A percentile compares a stretch with the other conserved stretches of the same genome.
Evolutionary conservation across 2,888 invertebrate genomes (phyloP).

Genomic region (Celastrina argiolus): DNA sequence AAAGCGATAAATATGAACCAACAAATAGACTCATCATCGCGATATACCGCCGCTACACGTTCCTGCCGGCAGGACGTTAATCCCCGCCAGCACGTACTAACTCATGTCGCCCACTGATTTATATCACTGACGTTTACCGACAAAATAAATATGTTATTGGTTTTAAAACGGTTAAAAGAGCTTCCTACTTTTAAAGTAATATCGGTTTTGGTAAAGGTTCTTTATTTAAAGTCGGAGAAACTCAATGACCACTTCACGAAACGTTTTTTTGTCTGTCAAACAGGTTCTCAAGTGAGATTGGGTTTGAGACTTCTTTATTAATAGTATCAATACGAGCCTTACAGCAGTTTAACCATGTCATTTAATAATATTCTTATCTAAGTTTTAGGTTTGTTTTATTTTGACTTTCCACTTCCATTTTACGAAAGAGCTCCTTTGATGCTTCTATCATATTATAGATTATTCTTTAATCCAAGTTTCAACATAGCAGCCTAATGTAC

Average conservation of each 20-base stretch:
- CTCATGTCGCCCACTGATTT: conserved; percentile 56
- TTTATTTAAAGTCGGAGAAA: no score
- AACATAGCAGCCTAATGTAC: not conserved
- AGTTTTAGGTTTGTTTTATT: no score
- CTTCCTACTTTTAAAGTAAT: not conserved
- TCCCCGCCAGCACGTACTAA: conserved; percentile 40
- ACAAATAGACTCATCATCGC: not conserved
- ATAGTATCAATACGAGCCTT: no score
- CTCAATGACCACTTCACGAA: no score
- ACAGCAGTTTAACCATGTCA: no score
- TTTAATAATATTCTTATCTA: no score
- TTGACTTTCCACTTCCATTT: not conserved
- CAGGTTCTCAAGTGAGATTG: no score
- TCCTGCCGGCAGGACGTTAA: not conserved
- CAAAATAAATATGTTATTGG: conserved; percentile 8
- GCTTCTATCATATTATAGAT: not conserved
- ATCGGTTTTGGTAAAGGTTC: no score
- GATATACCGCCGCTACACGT: not conserved
- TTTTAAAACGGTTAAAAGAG: not conserved
- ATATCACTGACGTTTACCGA: conserved; percentile 31
- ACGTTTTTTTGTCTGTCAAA: no score
- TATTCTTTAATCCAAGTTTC: not conserved
- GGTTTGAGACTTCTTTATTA: no score
- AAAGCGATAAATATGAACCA: not conserved
- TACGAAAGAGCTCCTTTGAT: not conserved